Evolutionary conservation across 2,797 vertebrate genomes (phyloP).

Genomic region (Carduelis carduelis): DNA sequence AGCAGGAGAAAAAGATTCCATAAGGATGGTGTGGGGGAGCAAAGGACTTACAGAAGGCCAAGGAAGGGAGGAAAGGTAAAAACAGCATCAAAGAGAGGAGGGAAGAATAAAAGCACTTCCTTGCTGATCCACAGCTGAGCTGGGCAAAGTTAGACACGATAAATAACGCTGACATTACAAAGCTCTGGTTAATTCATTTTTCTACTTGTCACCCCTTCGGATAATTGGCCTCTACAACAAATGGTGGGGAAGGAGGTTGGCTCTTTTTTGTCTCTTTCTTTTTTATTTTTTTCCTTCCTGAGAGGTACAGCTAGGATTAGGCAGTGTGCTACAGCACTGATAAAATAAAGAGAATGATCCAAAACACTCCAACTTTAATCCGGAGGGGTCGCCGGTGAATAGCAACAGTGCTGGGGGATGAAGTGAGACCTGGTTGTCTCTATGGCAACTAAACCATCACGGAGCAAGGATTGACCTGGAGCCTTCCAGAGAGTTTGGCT

Average conservation of each 20-base stretch:
- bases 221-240: constrained; percentile 70
- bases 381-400: constrained; percentile 20
- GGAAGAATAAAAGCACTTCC: constrained; percentile 39
- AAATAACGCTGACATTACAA: constrained; percentile 67
- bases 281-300: neutral
- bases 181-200: constrained; percentile 64
- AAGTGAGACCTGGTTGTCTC: constrained; percentile 64
- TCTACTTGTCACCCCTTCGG: constrained; percentile 57
- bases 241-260: constrained; percentile 13
- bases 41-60: constrained; percentile 11
- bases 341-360: constrained; percentile 36
- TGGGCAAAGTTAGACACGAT: constrained; percentile 63
- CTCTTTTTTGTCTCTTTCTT: neutral
- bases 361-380: constrained; percentile 58
- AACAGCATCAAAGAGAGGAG: constrained; percentile 4
- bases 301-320: constrained; percentile 52
- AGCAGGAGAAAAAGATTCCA: constrained; percentile 19
- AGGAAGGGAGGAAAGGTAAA: neutral
- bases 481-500: constrained; percentile 29
- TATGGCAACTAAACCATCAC: constrained; percentile 69
- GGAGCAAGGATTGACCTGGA: constrained; percentile 66
- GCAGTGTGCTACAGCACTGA: neutral
- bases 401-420: constrained; percentile 18
- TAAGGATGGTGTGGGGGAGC: neutral
- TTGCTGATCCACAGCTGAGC: constrained; percentile 65